Evolutionary conservation across 2,113 vertebrate genomes (phyloP), one percentile per base, ranked within the genome.

Genomic region (Calypte anna): DNA sequence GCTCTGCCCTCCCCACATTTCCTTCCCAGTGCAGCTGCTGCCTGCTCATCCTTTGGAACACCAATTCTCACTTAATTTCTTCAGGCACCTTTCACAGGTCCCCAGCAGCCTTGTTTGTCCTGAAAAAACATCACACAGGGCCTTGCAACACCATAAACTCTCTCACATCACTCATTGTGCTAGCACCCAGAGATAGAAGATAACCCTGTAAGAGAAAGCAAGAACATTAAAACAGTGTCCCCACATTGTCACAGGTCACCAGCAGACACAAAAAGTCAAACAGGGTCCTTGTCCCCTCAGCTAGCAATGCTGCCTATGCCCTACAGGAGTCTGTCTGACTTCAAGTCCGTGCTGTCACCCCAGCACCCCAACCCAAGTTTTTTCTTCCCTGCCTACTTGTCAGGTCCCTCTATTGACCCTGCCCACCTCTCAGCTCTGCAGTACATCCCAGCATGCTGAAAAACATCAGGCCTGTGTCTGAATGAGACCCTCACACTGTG

Each of bases 1-100:
- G 0, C 10, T 51, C 68, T 57, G 30, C 44, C 53, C 55, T 75
- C 38, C 53, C 28, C 50, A 16, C 22, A 0, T 40, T 63, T 43
- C 66, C 55, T 38, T 64, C 38, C 48, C 38, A 72, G 24, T 0
- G 1, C 27, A 0, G 0, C 7, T 38, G 11, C 1, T 79, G 31
- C 13, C 58, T 75, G 31, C 8, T 59, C 2, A 0, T 19, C 10
- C 69, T 43, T 25, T 4, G 1, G 58, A 59, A 21, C 61, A 44
- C 14, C 78, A 8, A 9, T 10, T 50, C 70, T 38, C 72, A 66
- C 53, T 62, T 63, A 10, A 10, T 53, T 51, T 19, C 38, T 57
- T 72, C 68, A 83, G 43, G 9, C 40, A 8, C 18, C 4, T 59
- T 23, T 28, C 53, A 7, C n/a, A 44, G 18, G 43, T 38, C 38